These are phyloP conservation scores for Orientallactaga sibirica DNA, from an alignment of 2,797 vertebrate genomes.

Conservation along the genomic window DNA sequence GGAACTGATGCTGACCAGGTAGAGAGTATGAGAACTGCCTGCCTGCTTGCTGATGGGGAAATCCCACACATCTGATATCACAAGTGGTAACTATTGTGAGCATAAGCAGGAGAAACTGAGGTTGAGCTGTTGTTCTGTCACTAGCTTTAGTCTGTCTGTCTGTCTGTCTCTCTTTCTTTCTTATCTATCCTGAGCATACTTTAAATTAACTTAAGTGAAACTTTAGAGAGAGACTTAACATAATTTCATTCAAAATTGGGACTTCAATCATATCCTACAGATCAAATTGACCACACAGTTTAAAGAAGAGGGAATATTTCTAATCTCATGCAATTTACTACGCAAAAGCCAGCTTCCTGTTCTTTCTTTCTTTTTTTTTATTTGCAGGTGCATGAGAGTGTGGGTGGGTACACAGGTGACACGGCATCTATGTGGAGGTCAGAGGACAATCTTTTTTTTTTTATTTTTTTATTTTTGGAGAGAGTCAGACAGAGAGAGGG, in stretches of 20 bases:
- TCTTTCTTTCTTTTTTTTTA: too few species aligned
- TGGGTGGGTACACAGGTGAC: too few species aligned
- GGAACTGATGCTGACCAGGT: neutral
- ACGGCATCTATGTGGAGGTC: too few species aligned
- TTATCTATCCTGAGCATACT: conserved; percentile 33
- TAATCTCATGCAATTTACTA: conserved; percentile 61
- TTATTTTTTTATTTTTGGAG: too few species aligned
- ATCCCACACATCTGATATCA: neutral
- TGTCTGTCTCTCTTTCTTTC: neutral
- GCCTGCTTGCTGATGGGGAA: too few species aligned
- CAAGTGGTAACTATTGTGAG: neutral
- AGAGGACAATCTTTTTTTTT: too few species aligned
- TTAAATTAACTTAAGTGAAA: conserved; percentile 72
- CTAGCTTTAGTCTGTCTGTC: neutral
- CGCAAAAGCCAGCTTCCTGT: conserved; percentile 13
- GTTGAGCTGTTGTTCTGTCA: neutral
- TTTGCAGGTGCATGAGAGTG: too few species aligned
- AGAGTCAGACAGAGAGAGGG: too few species aligned
- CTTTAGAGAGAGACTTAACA: conserved; percentile 58
- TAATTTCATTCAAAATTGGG: conserved; percentile 68
- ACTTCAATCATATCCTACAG: conserved; percentile 51
- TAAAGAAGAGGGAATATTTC: conserved; percentile 65
- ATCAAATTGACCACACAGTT: conserved; percentile 68
- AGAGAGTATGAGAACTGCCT: neutral
- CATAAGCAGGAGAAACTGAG: neutral